phyloP scores from a whole-genome alignment of 1,140 invertebrate species.

The Andrena cerasifolii region DNA sequence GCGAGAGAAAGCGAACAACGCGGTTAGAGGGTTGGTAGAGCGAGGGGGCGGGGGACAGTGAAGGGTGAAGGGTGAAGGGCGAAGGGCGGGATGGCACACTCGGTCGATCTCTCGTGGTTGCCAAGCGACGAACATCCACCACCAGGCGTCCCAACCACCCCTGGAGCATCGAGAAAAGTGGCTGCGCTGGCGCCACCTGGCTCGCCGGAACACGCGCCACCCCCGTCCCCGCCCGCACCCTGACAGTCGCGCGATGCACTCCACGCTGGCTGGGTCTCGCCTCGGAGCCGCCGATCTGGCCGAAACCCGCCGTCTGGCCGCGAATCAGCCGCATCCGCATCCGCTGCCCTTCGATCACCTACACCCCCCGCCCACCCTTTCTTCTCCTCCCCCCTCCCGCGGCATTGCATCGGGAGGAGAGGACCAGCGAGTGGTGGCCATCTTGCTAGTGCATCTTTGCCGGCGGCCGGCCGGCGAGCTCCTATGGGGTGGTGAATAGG shows the following conservation, averaged over 20 bases:
- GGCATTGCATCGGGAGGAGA: conserved; percentile 5
- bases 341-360: conserved; percentile 4
- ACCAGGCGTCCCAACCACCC: conserved; percentile 51
- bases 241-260: conserved; percentile 78
- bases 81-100: conserved; percentile 61
- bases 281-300: conserved; percentile 57
- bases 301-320: conserved; percentile 23
- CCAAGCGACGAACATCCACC: conserved; percentile 79
- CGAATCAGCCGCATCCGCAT: conserved; percentile 2
- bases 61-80: conserved; percentile 33
- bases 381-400: background rate
- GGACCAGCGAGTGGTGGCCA: conserved; percentile 33
- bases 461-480: background rate
- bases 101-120: conserved; percentile 81
- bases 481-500: conserved; percentile 11
- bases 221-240: conserved; percentile 68
- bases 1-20: background rate
- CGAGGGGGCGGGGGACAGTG: background rate
- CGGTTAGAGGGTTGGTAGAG: background rate
- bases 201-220: conserved; percentile 46
- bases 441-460: conserved; percentile 46
- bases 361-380: background rate
- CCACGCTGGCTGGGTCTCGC: conserved; percentile 72
- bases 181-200: conserved; percentile 55
- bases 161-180: conserved; percentile 46